Evolutionary conservation across 2,797 vertebrate genomes (phyloP).

Genomic region (Aphelocoma californica): DNA sequence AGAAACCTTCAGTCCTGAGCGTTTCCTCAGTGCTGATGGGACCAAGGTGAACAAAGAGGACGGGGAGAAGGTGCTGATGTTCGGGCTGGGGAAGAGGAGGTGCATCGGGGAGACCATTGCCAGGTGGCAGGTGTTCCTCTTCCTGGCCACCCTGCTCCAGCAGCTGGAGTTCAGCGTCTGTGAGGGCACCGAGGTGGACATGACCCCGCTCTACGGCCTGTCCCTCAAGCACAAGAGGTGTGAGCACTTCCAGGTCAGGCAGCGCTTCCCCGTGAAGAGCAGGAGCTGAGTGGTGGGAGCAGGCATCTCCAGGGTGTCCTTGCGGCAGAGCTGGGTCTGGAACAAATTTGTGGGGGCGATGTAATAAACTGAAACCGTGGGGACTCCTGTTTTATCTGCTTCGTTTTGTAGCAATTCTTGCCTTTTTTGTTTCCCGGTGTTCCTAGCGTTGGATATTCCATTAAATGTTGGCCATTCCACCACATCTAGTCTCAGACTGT

Average conservation of each 20-base stretch:
- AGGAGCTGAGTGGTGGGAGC: constrained; percentile 6
- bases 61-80: constrained; percentile 81
- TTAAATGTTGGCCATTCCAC: background rate
- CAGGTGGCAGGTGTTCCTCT: constrained; percentile 85
- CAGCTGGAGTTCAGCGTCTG: constrained; percentile 78
- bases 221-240: constrained; percentile 83
- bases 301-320: background rate
- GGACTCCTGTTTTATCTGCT: background rate
- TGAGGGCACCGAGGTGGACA: constrained; percentile 75
- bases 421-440: background rate
- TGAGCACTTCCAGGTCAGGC: too few species aligned
- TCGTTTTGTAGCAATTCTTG: background rate
- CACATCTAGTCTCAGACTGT: background rate
- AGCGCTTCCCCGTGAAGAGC: constrained; percentile 19
- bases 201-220: constrained; percentile 84
- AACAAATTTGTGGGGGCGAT: rapidly evolving
- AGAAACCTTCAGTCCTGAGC: constrained; percentile 78
- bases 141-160: constrained; percentile 86
- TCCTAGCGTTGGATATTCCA: background rate
- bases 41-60: constrained; percentile 74
- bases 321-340: background rate
- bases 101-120: constrained; percentile 87
- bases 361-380: rapidly evolving
- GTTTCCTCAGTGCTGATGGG: constrained; percentile 82
- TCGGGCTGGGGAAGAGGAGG: constrained; percentile 86